Evolutionary conservation across 1,140 invertebrate genomes (phyloP).

Genomic region (Ruditapes philippinarum): DNA sequence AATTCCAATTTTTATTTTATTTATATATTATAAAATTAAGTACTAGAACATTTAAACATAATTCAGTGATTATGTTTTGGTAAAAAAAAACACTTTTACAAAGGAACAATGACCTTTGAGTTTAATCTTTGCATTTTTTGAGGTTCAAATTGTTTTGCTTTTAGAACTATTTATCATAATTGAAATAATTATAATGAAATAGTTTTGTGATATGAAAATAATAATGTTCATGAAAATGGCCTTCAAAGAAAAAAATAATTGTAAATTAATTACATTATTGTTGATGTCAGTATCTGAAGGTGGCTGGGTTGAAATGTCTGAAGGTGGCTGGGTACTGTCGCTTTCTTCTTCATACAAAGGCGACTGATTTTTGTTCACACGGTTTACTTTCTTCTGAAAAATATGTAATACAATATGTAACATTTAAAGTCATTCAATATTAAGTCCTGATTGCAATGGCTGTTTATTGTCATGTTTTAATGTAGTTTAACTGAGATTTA

Average conservation of each 20-base stretch:
- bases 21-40: constrained; percentile 31
- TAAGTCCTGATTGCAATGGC: neutral
- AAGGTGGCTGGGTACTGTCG: neutral
- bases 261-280: neutral
- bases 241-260: neutral
- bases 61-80: constrained; percentile 18
- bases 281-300: neutral
- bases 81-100: constrained; percentile 31
- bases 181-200: neutral
- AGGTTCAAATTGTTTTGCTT: neutral
- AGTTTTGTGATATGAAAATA: neutral
- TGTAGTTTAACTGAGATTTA: neutral
- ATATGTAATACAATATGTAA: too few species aligned
- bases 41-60: too few species aligned
- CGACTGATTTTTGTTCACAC: neutral
- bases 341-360: neutral
- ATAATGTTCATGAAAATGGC: constrained; percentile 1
- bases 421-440: neutral
- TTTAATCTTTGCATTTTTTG: neutral
- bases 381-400: neutral
- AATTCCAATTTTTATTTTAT: constrained; percentile 22
- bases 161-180: neutral
- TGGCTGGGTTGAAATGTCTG: neutral
- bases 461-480: constrained; percentile 3
- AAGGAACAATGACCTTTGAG: too few species aligned